A percentile compares a stretch with the other conserved stretches of the same genome.
These are phyloP conservation scores for Brachynemurus nebulosus DNA, from an alignment of 2,888 invertebrate genomes.

Conservation along the genomic window DNA sequence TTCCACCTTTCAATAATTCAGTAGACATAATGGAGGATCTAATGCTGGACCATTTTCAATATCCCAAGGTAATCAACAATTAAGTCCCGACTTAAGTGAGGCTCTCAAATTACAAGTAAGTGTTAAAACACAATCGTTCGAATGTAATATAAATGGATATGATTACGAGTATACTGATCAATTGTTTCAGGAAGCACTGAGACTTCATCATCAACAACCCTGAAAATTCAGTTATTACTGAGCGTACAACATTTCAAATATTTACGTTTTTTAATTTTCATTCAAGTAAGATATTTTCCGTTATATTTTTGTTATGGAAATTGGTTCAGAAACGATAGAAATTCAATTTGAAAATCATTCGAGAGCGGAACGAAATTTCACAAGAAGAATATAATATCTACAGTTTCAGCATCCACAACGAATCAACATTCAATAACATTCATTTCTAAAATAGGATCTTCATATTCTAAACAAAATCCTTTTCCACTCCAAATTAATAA, in stretches of 20 bases:
- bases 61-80: constrained; percentile 29
- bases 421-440: too few relatives aligned
- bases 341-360: neutral
- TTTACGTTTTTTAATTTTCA: constrained; percentile 1
- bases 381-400: too few relatives aligned
- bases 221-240: constrained; percentile 75
- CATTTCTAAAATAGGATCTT: too few relatives aligned
- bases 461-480: too few relatives aligned
- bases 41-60: constrained; percentile 8
- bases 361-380: too few relatives aligned
- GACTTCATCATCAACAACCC: constrained; percentile 44
- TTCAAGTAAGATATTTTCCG: neutral
- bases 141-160: constrained; percentile 6
- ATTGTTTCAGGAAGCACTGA: constrained; percentile 56
- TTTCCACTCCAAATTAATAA: too few relatives aligned
- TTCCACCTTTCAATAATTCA: too few relatives aligned
- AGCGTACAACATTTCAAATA: constrained; percentile 30
- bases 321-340: neutral
- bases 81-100: constrained; percentile 57
- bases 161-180: constrained; percentile 17
- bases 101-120: constrained; percentile 41
- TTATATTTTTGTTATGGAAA: constrained; percentile 3
- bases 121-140: neutral
- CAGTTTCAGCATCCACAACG: too few relatives aligned
- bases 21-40: constrained; percentile 15